Conservation (phyloP, 2,113 vertebrate species). For the Mus pahari region DNA sequence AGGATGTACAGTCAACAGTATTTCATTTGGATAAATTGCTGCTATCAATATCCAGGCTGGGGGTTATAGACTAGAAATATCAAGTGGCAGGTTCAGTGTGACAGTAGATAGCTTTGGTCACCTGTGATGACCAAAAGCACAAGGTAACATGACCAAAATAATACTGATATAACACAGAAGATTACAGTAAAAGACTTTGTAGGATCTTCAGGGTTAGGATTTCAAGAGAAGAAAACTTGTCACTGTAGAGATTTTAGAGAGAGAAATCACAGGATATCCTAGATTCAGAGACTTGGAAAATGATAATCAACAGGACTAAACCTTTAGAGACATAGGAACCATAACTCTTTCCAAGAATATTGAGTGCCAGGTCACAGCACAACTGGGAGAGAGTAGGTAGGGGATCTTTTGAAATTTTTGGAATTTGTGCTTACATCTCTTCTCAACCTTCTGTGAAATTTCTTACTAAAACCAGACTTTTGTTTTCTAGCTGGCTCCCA, state of each 20-base stretch:
- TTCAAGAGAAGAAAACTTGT: neutral
- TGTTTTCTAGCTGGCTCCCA: neutral
- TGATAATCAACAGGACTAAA: neutral
- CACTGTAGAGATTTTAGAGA: neutral
- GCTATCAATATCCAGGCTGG: neutral
- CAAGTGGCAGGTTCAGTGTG: neutral
- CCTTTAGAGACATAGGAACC: neutral
- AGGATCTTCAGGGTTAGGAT: neutral
- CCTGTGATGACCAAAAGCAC: neutral
- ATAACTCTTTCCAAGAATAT: neutral
- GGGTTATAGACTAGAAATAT: neutral
- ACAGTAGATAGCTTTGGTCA: neutral
- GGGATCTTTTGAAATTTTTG: neutral
- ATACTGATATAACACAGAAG: neutral
- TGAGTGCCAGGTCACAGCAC: neutral
- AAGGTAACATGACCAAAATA: neutral
- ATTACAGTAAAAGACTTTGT: neutral
- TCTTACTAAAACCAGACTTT: neutral
- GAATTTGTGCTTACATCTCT: conserved; percentile 23
- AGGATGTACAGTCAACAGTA: neutral
- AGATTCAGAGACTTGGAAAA: neutral
- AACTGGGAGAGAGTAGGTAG: neutral
- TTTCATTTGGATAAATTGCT: neutral
- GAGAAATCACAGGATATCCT: neutral
- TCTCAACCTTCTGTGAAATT: neutral